These are phyloP conservation scores for Steinernema feltiae DNA, from an alignment of 1,140 invertebrate genomes.

Conservation along the genomic window DNA sequence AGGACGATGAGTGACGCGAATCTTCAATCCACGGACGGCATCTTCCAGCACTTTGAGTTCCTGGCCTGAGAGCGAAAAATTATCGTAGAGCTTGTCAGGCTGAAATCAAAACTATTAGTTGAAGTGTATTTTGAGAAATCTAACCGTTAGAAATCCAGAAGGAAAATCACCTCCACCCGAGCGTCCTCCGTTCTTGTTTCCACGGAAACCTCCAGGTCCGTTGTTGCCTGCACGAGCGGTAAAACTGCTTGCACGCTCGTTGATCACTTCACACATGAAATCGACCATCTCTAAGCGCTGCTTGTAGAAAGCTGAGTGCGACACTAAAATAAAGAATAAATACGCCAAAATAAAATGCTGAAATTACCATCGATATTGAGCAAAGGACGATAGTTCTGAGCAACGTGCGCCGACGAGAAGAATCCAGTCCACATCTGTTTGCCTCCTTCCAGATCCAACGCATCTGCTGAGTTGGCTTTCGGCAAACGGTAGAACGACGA, in stretches of 20 bases:
- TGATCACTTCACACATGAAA: constrained; percentile 48
- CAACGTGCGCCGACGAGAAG: constrained; percentile 47
- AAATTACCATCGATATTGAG: constrained; percentile 42
- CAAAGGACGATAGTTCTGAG: constrained; percentile 34
- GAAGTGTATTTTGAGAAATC: background rate
- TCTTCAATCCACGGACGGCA: constrained; percentile 28
- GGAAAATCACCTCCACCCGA: background rate
- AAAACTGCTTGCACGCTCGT: constrained; percentile 7
- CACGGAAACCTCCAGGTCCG: background rate
- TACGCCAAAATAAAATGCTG: background rate
- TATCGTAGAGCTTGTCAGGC: constrained; percentile 31
- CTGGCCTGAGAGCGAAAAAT: constrained; percentile 34
- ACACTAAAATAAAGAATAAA: constrained; percentile 26
- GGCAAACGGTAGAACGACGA: constrained; percentile 45
- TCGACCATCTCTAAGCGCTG: constrained; percentile 34
- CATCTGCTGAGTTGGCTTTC: constrained; percentile 18
- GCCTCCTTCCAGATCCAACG: constrained; percentile 45
- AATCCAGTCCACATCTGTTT: constrained; percentile 52
- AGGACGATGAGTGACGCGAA: constrained; percentile 35
- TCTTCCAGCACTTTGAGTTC: constrained; percentile 41
- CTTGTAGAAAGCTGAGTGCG: constrained; percentile 52
- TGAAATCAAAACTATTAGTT: constrained; percentile 9
- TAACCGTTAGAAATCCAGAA: background rate
- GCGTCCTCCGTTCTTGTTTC: constrained; percentile 11
- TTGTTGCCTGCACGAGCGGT: constrained; percentile 5